A percentile compares a stretch with the other conserved stretches of the same genome.
phyloP scores from a whole-genome alignment of 1,140 invertebrate species.

The Aphidius gifuensis region DNA sequence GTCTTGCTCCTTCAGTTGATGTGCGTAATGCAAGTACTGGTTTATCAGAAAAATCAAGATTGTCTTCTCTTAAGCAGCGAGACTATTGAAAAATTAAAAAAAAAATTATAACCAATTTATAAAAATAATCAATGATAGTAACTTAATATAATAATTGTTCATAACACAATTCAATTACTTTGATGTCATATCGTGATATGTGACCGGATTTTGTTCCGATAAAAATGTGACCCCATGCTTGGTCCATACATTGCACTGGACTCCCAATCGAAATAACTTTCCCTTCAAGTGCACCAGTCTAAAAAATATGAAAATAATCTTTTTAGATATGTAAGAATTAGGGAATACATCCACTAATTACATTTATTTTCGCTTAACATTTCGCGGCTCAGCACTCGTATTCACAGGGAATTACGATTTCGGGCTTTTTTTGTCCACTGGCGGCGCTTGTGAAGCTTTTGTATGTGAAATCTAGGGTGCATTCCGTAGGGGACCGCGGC shows the following conservation, averaged over 20 bases:
- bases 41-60: constrained; percentile 60
- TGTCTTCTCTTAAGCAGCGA: constrained; percentile 56
- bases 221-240: constrained; percentile 61
- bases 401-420: too few species aligned
- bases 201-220: constrained; percentile 62
- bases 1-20: constrained; percentile 64
- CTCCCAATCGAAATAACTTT: constrained; percentile 56
- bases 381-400: too few species aligned
- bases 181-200: constrained; percentile 60
- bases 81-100: constrained; percentile 41
- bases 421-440: too few species aligned
- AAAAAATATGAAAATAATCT: constrained; percentile 24
- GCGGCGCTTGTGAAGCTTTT: too few species aligned
- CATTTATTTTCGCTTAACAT: too few species aligned
- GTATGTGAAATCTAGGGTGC: too few species aligned
- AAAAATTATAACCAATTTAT: not conserved
- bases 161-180: constrained; percentile 46
- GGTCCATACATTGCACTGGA: constrained; percentile 64
- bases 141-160: not conserved
- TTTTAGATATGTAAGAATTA: not conserved
- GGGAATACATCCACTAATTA: too few species aligned
- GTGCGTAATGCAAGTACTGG: constrained; percentile 65
- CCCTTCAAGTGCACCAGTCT: constrained; percentile 57
- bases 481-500: too few species aligned
- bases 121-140: constrained; percentile 11